A percentile compares a stretch with the other conserved stretches of the same genome.
These are phyloP conservation scores for Eumacrocentrus americanus DNA, from an alignment of 2,888 invertebrate genomes.

Conservation along the genomic window DNA sequence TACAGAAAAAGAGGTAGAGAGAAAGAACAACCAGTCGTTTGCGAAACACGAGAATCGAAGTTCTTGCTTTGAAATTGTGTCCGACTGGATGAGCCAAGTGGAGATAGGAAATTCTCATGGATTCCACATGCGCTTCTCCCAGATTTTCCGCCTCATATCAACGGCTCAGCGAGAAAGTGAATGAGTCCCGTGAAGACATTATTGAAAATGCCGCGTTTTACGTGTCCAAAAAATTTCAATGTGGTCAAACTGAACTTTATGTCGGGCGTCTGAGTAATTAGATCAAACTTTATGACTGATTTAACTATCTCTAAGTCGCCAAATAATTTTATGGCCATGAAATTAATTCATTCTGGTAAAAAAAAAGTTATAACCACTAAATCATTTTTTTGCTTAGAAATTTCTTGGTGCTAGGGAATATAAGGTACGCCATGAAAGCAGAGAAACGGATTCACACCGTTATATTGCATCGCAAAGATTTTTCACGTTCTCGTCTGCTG, in stretches of 20 bases:
- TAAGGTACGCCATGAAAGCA: no score
- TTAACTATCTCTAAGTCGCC: neutral
- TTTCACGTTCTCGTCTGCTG: slow-evolving; percentile 10
- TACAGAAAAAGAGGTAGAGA: neutral
- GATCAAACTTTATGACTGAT: neutral
- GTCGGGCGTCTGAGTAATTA: neutral
- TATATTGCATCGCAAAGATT: slow-evolving; percentile 14
- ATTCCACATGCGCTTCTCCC: slow-evolving; percentile 14
- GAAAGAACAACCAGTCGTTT: no score
- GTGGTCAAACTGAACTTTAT: neutral
- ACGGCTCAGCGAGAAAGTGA: no score
- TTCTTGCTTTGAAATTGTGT: slow-evolving; percentile 18
- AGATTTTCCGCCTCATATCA: no score
- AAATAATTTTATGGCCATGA: neutral
- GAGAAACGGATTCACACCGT: neutral
- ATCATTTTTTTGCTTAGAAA: no score
- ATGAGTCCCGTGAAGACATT: no score
- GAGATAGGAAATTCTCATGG: slow-evolving; percentile 2
- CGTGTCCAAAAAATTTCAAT: slow-evolving; percentile 2
- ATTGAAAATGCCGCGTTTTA: neutral
- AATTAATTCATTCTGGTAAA: neutral
- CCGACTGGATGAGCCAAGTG: slow-evolving; percentile 5
- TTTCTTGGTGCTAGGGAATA: no score
- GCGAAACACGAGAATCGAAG: slow-evolving; percentile 14
- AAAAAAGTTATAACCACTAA: no score